A percentile compares a stretch with the other conserved stretches of the same genome.
Evolutionary conservation across 2,888 invertebrate species (phyloP).

Genomic region (Quadriops clusia): DNA sequence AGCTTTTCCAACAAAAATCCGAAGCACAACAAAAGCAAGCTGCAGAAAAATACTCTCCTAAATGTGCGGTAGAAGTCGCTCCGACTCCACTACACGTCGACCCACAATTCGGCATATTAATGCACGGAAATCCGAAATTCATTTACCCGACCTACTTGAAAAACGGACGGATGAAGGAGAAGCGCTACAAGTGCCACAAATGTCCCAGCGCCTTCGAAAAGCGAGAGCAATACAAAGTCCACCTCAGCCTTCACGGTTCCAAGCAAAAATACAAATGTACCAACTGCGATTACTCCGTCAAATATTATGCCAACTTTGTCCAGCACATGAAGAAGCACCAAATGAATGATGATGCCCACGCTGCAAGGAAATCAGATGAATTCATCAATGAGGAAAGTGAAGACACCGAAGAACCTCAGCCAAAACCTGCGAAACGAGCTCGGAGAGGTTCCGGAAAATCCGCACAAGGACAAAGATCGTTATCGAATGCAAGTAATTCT

Average conservation of each 20-base stretch:
- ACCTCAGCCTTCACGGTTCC: slow-evolving; percentile 70
- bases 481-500: slow-evolving; percentile 25
- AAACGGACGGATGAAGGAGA: slow-evolving; percentile 63
- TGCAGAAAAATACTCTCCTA: slow-evolving; percentile 18
- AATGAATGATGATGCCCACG: slow-evolving; percentile 54
- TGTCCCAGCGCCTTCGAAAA: slow-evolving; percentile 84
- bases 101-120: slow-evolving; percentile 54
- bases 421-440: slow-evolving; percentile 12
- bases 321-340: slow-evolving; percentile 75
- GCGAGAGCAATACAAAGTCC: slow-evolving; percentile 71
- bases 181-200: slow-evolving; percentile 71
- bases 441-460: slow-evolving; percentile 22
- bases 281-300: slow-evolving; percentile 78
- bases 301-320: slow-evolving; percentile 71
- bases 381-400: slow-evolving; percentile 29
- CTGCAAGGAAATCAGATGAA: slow-evolving; percentile 37
- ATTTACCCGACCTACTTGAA: slow-evolving; percentile 63
- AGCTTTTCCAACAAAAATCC: slow-evolving; percentile 51
- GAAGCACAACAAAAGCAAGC: slow-evolving; percentile 44
- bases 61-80: slow-evolving; percentile 28
- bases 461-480: background rate
- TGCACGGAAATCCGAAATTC: slow-evolving; percentile 67
- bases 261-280: slow-evolving; percentile 74
- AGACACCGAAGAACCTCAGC: slow-evolving; percentile 17
- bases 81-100: slow-evolving; percentile 43